phyloP scores from a whole-genome alignment of 2,888 invertebrate species.

The Nasonovia ribisnigri region DNA sequence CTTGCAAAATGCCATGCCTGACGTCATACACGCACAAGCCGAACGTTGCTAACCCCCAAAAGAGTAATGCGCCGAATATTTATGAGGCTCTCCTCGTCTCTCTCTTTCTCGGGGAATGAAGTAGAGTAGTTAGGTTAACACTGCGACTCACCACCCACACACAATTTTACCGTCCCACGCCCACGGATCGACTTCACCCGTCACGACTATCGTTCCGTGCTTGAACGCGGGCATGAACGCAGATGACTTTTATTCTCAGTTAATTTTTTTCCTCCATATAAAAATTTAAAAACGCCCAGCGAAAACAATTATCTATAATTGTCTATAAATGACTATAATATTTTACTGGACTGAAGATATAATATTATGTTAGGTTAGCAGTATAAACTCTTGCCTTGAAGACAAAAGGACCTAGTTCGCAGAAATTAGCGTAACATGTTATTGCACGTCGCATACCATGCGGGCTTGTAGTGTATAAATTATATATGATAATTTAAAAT shows the following conservation, averaged over 20 bases:
- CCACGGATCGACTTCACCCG: neutral
- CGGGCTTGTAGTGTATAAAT: neutral
- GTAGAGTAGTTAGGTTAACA: neutral
- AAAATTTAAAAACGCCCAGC: neutral
- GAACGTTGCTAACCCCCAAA: neutral
- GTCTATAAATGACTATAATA: neutral
- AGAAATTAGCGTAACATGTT: neutral
- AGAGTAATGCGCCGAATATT: slow-evolving; percentile 27
- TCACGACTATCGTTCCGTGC: neutral
- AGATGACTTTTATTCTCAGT: neutral
- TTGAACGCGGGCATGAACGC: neutral
- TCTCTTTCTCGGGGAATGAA: neutral
- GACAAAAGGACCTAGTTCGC: neutral
- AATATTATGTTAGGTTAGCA: neutral
- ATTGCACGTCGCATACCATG: neutral
- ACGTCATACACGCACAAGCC: slow-evolving; percentile 38
- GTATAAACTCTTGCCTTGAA: neutral
- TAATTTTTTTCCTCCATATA: neutral
- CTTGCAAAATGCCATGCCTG: slow-evolving; percentile 4
- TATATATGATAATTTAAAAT: neutral
- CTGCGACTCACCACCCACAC: neutral
- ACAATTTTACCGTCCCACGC: neutral
- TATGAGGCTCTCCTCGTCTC: neutral
- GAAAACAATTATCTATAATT: neutral
- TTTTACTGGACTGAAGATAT: neutral